A percentile compares a stretch with the other conserved stretches of the same genome.
phyloP scores from a whole-genome alignment of 2,113 vertebrate genomes.

The Ornithorhynchus anatinus region DNA sequence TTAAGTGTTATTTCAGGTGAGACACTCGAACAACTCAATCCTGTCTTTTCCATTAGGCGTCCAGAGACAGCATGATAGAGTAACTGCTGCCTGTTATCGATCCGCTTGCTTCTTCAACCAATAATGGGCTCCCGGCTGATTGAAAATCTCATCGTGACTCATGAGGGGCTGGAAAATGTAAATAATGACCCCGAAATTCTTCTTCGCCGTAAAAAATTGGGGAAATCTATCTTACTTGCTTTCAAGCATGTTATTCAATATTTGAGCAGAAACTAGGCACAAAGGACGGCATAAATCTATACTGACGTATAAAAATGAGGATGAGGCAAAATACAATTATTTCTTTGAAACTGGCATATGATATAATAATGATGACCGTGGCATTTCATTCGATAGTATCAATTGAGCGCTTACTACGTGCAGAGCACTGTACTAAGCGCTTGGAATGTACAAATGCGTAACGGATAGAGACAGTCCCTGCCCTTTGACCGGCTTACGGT shows the following conservation, averaged over 20 bases:
- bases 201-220: slow-evolving; percentile 3
- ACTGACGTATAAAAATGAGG: background rate
- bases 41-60: slow-evolving; percentile 42
- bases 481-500: no score
- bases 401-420: no score
- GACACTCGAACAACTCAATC: slow-evolving; percentile 51
- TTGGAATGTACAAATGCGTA: no score
- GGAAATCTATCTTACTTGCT: slow-evolving; percentile 10
- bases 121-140: slow-evolving; percentile 18
- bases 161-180: slow-evolving; percentile 17
- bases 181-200: slow-evolving; percentile 29
- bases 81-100: slow-evolving; percentile 22
- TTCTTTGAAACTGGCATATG: background rate
- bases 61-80: slow-evolving; percentile 25
- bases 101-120: slow-evolving; percentile 32
- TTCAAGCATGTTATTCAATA: slow-evolving; percentile 7
- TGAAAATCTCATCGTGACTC: slow-evolving; percentile 32
- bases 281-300: background rate
- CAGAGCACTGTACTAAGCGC: no score
- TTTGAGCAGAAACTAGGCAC: background rate
- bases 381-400: no score
- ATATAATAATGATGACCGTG: no score
- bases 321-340: background rate
- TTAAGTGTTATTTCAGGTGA: slow-evolving; percentile 48
- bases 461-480: no score